phyloP scores from a whole-genome alignment of 2,113 vertebrate species.

The Catharus bicknelli region DNA sequence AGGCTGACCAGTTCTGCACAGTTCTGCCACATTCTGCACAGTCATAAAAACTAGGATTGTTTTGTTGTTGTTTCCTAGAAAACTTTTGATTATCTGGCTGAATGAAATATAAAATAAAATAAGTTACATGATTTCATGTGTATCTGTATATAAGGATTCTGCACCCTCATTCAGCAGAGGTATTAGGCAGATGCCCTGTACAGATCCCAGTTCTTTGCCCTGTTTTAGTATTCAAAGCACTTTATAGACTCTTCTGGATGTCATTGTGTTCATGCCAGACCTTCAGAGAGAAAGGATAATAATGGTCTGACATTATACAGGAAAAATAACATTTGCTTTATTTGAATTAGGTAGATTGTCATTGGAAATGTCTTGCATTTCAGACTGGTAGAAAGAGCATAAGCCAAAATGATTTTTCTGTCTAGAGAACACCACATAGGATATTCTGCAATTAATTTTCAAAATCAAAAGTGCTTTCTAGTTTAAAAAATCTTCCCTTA shows the following conservation, averaged over 20 bases:
- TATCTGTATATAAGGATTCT: not conserved
- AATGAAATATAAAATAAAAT: not conserved
- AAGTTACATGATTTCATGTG: not conserved
- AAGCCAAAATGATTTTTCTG: not conserved
- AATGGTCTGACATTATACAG: not conserved
- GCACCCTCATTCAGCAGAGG: not conserved
- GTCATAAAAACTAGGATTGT: not conserved
- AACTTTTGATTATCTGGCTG: not conserved
- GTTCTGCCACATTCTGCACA: not conserved
- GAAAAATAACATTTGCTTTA: not conserved
- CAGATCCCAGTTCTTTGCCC: not conserved
- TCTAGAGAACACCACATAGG: not conserved
- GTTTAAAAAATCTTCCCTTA: not conserved
- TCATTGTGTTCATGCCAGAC: not conserved
- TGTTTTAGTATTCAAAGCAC: slow-evolving; percentile 14
- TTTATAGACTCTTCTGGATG: not conserved
- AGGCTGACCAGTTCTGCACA: not conserved
- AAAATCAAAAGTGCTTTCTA: not conserved
- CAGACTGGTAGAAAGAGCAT: not conserved
- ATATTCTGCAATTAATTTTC: not conserved
- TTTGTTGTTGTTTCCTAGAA: not conserved
- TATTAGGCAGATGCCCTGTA: not conserved
- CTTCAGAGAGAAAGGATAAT: slow-evolving; percentile 1
- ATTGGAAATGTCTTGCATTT: not conserved
- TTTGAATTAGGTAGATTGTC: not conserved